Percentiles rank a stretch among this genome's conserved stretches.
Conservation (phyloP, 2,888 invertebrate genomes). For the Rhogogaster chlorosoma region DNA sequence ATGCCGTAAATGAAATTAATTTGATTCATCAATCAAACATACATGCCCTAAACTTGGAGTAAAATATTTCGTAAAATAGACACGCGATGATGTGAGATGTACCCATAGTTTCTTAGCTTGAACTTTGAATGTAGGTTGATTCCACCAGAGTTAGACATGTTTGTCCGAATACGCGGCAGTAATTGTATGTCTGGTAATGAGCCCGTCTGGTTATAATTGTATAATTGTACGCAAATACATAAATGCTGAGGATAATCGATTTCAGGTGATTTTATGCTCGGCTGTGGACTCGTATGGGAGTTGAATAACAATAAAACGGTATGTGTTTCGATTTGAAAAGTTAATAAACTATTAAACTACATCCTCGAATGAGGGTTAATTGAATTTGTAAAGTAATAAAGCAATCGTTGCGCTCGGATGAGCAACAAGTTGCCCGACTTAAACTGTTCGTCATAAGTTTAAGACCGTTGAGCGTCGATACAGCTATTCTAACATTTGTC, state of each 20-base stretch:
- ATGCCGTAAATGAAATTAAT: not conserved
- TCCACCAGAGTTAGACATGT: not conserved
- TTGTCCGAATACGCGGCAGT: not conserved
- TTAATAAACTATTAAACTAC: conserved; percentile 45
- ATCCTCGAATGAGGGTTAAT: conserved; percentile 37
- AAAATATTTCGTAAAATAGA: not conserved
- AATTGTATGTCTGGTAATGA: conserved; percentile 13
- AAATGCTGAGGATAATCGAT: conserved; percentile 21
- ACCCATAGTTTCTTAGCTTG: not conserved
- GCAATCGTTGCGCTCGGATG: conserved; percentile 28
- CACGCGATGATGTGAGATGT: not conserved
- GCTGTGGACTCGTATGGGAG: not conserved
- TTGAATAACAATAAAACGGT: conserved; percentile 2
- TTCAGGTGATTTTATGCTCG: conserved; percentile 28
- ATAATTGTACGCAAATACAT: conserved; percentile 22
- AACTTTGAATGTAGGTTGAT: conserved; percentile 26
- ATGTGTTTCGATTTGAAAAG: conserved; percentile 4
- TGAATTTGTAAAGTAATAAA: conserved; percentile 47
- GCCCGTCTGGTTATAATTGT: not conserved
- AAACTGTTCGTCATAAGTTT: conserved; percentile 23
- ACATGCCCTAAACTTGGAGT: not conserved
- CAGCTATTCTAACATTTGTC: not conserved
- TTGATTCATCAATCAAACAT: not conserved
- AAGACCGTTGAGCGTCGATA: not conserved
- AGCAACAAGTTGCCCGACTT: conserved; percentile 45